Conservation (phyloP, 2,797 vertebrate species). For the Megalops cyprinoides region DNA sequence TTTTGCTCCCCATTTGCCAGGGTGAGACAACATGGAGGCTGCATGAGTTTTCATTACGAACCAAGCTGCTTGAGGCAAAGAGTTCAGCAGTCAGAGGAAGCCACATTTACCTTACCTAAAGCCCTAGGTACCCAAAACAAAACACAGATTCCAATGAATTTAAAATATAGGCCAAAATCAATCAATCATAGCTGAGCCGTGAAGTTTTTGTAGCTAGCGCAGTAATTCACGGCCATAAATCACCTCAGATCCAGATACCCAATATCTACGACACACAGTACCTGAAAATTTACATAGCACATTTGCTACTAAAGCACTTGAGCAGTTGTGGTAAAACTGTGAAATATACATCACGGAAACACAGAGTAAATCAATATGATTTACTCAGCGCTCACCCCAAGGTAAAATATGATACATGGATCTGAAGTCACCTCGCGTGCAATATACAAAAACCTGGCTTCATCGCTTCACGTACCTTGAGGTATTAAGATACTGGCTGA, state of each 20-base stretch:
- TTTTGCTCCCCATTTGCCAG: slow-evolving; percentile 17
- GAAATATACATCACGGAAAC: neutral
- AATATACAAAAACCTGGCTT: slow-evolving; percentile 12
- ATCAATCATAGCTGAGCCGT: neutral
- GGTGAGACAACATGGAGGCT: slow-evolving; percentile 30
- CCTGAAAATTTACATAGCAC: slow-evolving; percentile 10
- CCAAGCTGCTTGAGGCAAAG: too few species aligned
- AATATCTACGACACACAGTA: too few species aligned
- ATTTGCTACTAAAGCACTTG: slow-evolving; percentile 4
- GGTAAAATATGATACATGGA: slow-evolving; percentile 5
- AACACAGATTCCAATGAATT: neutral
- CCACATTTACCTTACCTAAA: neutral
- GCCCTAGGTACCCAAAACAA: neutral
- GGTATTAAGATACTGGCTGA: slow-evolving; percentile 3
- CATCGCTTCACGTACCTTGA: slow-evolving; percentile 9
- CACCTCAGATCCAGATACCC: slow-evolving; percentile 1
- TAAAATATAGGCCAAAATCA: neutral
- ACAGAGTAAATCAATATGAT: slow-evolving; percentile 23
- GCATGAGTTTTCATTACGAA: slow-evolving; percentile 14
- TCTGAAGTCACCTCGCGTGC: neutral
- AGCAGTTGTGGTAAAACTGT: slow-evolving; percentile 1
- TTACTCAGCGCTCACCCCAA: slow-evolving; percentile 17
- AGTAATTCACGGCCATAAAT: slow-evolving; percentile 12
- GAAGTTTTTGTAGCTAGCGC: neutral
- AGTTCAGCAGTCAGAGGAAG: neutral